Base-by-base conservation (phyloP, 1,140 invertebrate genomes). In the Drosophila seguyi region DNA sequence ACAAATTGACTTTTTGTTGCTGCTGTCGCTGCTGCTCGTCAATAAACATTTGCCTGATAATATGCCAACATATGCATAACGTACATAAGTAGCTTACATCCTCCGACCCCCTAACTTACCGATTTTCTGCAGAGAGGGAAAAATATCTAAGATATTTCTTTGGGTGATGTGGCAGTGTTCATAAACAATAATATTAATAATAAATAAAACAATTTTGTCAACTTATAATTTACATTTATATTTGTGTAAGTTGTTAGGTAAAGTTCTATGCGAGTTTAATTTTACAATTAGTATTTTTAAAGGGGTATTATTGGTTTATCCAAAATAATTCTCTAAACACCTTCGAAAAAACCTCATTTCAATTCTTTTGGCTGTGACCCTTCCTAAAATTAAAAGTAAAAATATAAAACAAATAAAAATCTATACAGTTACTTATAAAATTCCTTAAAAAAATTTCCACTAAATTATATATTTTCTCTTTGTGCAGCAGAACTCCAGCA, bases 51-150 rank as follows among this genome's bases (percentile, higher is more conserved):
- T 80, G 77, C 68, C 60, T 61, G 73, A 66, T 86, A 87, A 83
- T 80, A 87, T 85, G 85, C 76, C 81, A 69, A 81, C 84, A 90
- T 90, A 85, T 77, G 81, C 80, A 85, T 60, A 90, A 85, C 53
- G 66, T 53, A 65, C 41, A 79, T 87, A 87, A 87, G 83, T 69
- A 88, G 84, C 84, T 87, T 87, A 88, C 45, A 65, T 63, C 16
- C 13, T n/a, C 14, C 38, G 13, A 41, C 8, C 27, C 20, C n/a
- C 50, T 13, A 53, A 20, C 29, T 53, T 6, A 22, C 36, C 60
- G 34, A 8, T n/a, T 34, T 10, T 20, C 18, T 38, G 25, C 52
- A 55, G 52, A 38, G 8, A n/a, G 34, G 20, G 5, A 55, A 55
- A 55, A 25, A n/a, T 38, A 52, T 31, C 1, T 1, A 3, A n/a